Evolutionary conservation across 92 coral and sea anemone genomes (phyloP).

Genomic region (Epizoanthus ramosus): DNA sequence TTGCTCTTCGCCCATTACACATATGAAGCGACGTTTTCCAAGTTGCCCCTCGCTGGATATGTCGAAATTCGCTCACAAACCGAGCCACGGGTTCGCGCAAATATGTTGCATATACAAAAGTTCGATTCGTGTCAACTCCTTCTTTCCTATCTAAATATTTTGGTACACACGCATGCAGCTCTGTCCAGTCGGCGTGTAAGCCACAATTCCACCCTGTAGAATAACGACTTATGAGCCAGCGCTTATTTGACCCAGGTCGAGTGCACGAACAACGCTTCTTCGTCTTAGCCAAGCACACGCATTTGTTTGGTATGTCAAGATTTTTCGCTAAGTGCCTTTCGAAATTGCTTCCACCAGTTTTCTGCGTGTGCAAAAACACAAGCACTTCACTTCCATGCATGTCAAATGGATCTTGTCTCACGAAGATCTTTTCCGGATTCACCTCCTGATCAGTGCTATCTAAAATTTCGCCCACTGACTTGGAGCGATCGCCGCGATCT

Average conservation of each 20-base stretch:
- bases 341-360: conserved; percentile 94
- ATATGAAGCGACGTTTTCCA: conserved; percentile 79
- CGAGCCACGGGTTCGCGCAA: conserved; percentile 89
- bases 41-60: conserved; percentile 90
- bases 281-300: conserved; percentile 57
- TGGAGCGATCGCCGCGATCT: conserved; percentile 14
- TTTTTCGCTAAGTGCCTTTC: conserved; percentile 86
- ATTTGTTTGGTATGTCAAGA: conserved; percentile 62
- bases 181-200: conserved; percentile 96
- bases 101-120: conserved; percentile 79
- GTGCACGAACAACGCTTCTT: conserved; percentile 66
- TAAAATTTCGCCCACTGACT: conserved; percentile 1
- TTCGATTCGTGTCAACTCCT: conserved; percentile 53
- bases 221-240: conserved; percentile 90
- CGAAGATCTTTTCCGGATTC: conserved; percentile 16
- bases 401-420: conserved; percentile 50
- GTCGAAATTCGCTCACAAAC: conserved; percentile 88
- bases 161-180: conserved; percentile 81
- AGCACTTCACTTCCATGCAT: conserved; percentile 70
- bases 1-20: conserved; percentile 76
- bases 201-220: conserved; percentile 98
- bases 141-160: conserved; percentile 52
- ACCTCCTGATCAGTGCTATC: neutral
- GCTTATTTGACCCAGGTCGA: conserved; percentile 78
- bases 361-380: conserved; percentile 94